Conservation (phyloP, 2,888 invertebrate genomes). For the Corbicula japonica region DNA sequence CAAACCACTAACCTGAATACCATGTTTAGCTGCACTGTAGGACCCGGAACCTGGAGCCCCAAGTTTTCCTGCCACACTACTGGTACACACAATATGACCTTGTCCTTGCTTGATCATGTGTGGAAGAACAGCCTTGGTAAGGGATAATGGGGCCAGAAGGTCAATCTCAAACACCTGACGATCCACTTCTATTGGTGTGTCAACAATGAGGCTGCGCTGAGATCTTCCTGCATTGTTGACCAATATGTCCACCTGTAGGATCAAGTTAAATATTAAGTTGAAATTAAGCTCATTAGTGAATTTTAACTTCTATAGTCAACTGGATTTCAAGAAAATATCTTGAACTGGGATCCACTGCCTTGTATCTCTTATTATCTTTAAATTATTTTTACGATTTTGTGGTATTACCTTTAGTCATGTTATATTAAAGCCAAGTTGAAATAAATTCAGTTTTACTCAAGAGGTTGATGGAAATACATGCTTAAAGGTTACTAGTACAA, state of each 20-base stretch:
- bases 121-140: constrained; percentile 90
- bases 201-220: constrained; percentile 91
- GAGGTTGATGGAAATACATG: too few relatives aligned
- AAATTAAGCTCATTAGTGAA: too few relatives aligned
- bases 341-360: too few relatives aligned
- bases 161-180: constrained; percentile 92
- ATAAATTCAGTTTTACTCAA: too few relatives aligned
- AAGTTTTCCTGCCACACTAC: constrained; percentile 92
- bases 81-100: constrained; percentile 92
- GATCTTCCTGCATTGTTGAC: constrained; percentile 94
- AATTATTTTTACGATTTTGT: too few relatives aligned
- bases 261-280: constrained; percentile 7
- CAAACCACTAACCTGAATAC: constrained; percentile 63
- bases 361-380: too few relatives aligned
- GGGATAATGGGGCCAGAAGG: constrained; percentile 91
- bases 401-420: too few relatives aligned
- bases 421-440: too few relatives aligned
- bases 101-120: constrained; percentile 88
- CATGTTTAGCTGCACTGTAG: constrained; percentile 70
- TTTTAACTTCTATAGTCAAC: too few relatives aligned
- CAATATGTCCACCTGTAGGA: constrained; percentile 90
- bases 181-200: constrained; percentile 91
- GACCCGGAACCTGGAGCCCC: constrained; percentile 84
- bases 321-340: too few relatives aligned
- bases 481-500: too few relatives aligned